Conservation (phyloP, 2,888 invertebrate species). For the Bellardia bayeri region DNA sequence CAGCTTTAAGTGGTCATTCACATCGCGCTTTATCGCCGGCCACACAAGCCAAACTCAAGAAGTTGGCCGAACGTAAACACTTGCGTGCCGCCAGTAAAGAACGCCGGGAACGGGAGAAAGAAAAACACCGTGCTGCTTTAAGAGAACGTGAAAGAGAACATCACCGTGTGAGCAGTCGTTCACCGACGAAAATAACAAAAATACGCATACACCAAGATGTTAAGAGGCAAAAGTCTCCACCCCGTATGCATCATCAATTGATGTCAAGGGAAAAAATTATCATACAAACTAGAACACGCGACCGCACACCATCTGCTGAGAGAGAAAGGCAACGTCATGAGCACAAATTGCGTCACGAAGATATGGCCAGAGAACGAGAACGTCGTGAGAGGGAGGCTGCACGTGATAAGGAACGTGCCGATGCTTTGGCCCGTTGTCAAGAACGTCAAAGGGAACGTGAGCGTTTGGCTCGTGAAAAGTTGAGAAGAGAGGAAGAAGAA, state of each 20-base stretch:
- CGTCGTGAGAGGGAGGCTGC: slow-evolving; percentile 86
- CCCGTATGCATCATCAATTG: slow-evolving; percentile 84
- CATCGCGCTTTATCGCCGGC: slow-evolving; percentile 81
- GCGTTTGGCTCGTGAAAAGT: slow-evolving; percentile 84
- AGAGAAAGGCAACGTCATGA: slow-evolving; percentile 81
- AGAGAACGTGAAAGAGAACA: slow-evolving; percentile 84
- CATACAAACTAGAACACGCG: slow-evolving; percentile 82
- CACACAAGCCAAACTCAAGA: slow-evolving; percentile 82
- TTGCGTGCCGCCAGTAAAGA: slow-evolving; percentile 81
- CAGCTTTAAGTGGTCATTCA: slow-evolving; percentile 79
- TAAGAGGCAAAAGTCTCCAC: slow-evolving; percentile 86
- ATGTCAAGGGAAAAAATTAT: slow-evolving; percentile 83
- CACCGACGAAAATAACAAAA: slow-evolving; percentile 83
- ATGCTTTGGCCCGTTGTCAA: slow-evolving; percentile 88
- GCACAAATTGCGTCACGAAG: slow-evolving; percentile 82
- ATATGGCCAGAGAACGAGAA: slow-evolving; percentile 83
- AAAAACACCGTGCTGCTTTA: slow-evolving; percentile 82
- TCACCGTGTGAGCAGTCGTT: slow-evolving; percentile 82
- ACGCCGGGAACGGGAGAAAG: slow-evolving; percentile 84
- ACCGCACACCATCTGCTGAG: slow-evolving; percentile 81
- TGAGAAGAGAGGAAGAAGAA: slow-evolving; percentile 84
- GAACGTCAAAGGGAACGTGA: slow-evolving; percentile 86
- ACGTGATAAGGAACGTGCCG: slow-evolving; percentile 87
- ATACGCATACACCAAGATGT: slow-evolving; percentile 82
- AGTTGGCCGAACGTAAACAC: slow-evolving; percentile 82